Percentiles rank a stretch among this genome's conserved stretches.
Conservation (phyloP, 2,797 vertebrate species). For the Odontamblyopus rebecca region DNA sequence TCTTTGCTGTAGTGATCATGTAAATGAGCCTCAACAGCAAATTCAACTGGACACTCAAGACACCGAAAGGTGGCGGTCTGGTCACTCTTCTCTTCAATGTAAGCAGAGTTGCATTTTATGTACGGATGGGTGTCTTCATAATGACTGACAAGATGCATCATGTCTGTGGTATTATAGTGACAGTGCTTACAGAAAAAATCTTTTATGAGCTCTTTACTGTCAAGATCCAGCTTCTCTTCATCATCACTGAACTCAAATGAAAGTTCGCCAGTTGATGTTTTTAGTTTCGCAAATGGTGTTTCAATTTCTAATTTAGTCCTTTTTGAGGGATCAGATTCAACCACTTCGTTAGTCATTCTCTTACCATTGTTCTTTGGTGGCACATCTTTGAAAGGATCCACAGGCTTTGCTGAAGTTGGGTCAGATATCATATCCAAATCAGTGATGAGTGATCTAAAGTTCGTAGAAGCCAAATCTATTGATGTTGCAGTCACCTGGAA, state of each 20-base stretch:
- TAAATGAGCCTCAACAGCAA: constrained; percentile 78
- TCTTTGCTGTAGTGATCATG: constrained; percentile 83
- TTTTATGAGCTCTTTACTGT: constrained; percentile 61
- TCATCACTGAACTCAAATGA: constrained; percentile 85
- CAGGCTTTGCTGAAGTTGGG: constrained; percentile 57
- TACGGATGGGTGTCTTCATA: constrained; percentile 88
- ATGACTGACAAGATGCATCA: constrained; percentile 80
- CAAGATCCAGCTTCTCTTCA: constrained; percentile 74
- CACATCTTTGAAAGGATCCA: constrained; percentile 74
- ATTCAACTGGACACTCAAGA: constrained; percentile 89
- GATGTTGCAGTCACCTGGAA: constrained; percentile 83
- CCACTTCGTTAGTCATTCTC: constrained; percentile 73
- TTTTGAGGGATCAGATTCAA: constrained; percentile 76
- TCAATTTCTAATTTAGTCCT: constrained; percentile 78
- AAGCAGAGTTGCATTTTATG: constrained; percentile 81
- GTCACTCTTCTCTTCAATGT: constrained; percentile 83
- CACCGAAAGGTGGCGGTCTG: constrained; percentile 87
- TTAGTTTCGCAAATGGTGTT: constrained; percentile 61
- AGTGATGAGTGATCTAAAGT: constrained; percentile 45
- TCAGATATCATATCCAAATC: constrained; percentile 56
- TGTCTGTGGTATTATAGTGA: constrained; percentile 81
- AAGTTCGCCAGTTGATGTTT: constrained; percentile 73
- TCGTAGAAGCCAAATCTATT: constrained; percentile 79
- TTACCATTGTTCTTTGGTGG: constrained; percentile 67
- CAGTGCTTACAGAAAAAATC: constrained; percentile 89